Percentiles rank a stretch among this genome's conserved stretches.
Evolutionary conservation across 2,113 vertebrate genomes (phyloP).

Genomic region (Tetrao urogallus): DNA sequence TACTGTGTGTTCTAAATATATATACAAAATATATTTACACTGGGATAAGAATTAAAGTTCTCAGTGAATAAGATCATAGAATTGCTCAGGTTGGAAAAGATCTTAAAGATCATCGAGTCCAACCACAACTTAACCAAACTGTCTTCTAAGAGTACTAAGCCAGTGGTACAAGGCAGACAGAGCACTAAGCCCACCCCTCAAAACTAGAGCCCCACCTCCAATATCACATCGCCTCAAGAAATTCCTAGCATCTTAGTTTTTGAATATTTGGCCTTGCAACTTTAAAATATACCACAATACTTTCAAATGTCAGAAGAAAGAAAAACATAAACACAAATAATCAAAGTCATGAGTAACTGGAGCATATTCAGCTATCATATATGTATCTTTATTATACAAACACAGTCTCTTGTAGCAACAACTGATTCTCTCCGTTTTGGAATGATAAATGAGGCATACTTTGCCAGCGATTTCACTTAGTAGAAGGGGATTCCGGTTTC

Average conservation of each 20-base stretch:
- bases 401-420: neutral
- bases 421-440: neutral
- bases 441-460: neutral
- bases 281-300: neutral
- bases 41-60: fast-evolving
- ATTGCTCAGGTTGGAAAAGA: no score
- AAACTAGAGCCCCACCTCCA: neutral
- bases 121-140: no score
- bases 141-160: neutral
- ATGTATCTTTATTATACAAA: neutral
- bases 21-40: fast-evolving
- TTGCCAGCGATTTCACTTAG: neutral
- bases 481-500: neutral
- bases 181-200: neutral
- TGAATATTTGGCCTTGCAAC: neutral
- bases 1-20: fast-evolving
- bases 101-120: no score
- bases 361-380: neutral
- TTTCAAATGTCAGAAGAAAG: neutral
- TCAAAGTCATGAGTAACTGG: neutral
- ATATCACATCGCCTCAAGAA: neutral
- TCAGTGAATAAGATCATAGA: neutral
- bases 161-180: neutral
- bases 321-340: neutral
- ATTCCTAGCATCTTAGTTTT: neutral